Evolutionary conservation across 2,113 vertebrate genomes (phyloP).

Genomic region (Lutjanus erythropterus): DNA sequence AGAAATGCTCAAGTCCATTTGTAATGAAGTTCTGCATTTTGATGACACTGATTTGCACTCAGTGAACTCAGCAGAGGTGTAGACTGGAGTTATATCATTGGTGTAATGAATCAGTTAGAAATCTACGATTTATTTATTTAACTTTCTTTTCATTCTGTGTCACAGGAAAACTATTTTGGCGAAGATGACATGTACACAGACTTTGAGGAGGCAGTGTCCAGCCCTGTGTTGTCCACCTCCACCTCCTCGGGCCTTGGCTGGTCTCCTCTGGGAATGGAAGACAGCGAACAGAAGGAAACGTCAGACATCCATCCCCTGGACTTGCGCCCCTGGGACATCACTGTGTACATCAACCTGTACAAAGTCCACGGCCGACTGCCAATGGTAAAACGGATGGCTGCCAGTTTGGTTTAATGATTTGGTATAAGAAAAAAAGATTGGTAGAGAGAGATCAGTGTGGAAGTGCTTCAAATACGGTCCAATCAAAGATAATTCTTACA

Average conservation of each 20-base stretch:
- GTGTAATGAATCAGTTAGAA: neutral
- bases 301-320: constrained; percentile 88
- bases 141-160: neutral
- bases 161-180: constrained; percentile 98
- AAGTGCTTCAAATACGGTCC: neutral
- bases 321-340: constrained; percentile 97
- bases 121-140: neutral
- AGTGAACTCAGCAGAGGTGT: neutral
- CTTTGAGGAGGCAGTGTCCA: constrained; percentile 94
- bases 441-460: neutral
- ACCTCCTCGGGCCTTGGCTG: constrained; percentile 95
- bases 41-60: neutral
- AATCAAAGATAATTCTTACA: too few relatives aligned
- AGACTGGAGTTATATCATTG: too few relatives aligned
- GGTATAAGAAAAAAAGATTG: neutral
- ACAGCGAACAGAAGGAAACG: constrained; percentile 84
- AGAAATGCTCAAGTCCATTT: neutral
- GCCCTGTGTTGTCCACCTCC: constrained; percentile 92
- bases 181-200: constrained; percentile 99
- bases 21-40: neutral
- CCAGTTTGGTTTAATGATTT: neutral
- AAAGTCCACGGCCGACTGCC: constrained; percentile 96
- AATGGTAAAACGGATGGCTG: constrained; percentile 84
- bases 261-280: constrained; percentile 93
- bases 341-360: constrained; percentile 95